Evolutionary conservation across 2,113 vertebrate species (phyloP).

Genomic region (Otis tarda): DNA sequence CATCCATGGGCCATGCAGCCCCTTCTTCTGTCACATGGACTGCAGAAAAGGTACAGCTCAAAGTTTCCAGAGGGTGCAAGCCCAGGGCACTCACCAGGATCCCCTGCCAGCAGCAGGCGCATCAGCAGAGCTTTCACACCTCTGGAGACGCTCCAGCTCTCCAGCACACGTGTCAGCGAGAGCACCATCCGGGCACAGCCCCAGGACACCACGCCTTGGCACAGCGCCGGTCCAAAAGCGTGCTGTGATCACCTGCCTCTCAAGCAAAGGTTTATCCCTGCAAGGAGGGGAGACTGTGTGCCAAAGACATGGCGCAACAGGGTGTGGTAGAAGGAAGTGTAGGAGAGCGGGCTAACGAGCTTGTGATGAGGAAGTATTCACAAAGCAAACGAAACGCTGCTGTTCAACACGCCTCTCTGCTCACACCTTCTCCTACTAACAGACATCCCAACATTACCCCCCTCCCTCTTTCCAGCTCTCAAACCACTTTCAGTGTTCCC

Average conservation of each 20-base stretch:
- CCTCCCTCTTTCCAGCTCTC: neutral
- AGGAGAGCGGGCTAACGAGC: neutral
- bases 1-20: neutral
- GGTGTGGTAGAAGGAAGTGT: neutral
- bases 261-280: neutral
- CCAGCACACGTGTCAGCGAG: accelerated
- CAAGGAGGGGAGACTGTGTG: neutral
- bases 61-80: neutral
- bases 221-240: neutral
- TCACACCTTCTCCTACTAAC: neutral
- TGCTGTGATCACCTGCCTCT: neutral
- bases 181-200: neutral
- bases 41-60: neutral
- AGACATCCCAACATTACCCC: neutral
- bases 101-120: neutral
- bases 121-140: neutral
- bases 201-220: neutral
- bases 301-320: accelerated
- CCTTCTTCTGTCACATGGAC: neutral
- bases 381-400: neutral
- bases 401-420: neutral
- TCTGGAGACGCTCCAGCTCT: neutral
- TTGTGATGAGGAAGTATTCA: neutral
- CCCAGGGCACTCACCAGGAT: accelerated
- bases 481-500: neutral